A percentile compares a stretch with the other conserved stretches of the same genome.
phyloP scores from a whole-genome alignment of 2,888 invertebrate species.

The Stegana nigrithorax region DNA sequence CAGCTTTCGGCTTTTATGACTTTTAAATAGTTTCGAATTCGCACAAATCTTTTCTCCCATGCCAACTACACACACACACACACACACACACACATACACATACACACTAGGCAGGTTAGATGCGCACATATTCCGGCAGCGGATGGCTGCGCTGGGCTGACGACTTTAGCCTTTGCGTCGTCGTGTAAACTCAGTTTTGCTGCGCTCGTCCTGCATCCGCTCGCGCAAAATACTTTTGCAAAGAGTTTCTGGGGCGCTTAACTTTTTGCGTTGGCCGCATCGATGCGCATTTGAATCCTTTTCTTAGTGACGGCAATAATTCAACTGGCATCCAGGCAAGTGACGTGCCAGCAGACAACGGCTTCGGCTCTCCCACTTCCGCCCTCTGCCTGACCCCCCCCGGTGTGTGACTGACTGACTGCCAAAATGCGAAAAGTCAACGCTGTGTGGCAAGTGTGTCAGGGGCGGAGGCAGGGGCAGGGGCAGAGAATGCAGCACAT shows the following conservation, averaged over 20 bases:
- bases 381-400: too few species aligned
- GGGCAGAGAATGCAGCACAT: too few species aligned
- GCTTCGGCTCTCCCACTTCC: too few species aligned
- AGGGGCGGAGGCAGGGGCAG: too few species aligned
- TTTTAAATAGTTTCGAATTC: conserved; percentile 55
- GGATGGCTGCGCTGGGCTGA: conserved; percentile 30
- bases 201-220: conserved; percentile 30
- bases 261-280: conserved; percentile 4
- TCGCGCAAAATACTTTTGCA: conserved; percentile 47
- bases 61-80: background rate
- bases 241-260: conserved; percentile 46
- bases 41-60: conserved; percentile 11
- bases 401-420: too few species aligned
- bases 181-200: too few species aligned
- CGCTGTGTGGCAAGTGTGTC: too few species aligned
- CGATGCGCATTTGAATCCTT: too few species aligned
- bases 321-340: too few species aligned
- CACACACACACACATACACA: background rate
- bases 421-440: too few species aligned
- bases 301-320: too few species aligned
- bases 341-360: too few species aligned
- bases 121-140: background rate
- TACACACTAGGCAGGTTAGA: background rate
- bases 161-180: conserved; percentile 5
- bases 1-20: conserved; percentile 58